A percentile compares a stretch with the other conserved stretches of the same genome.
phyloP scores from a whole-genome alignment of 1,140 invertebrate genomes.

The Tribolium castaneum region DNA sequence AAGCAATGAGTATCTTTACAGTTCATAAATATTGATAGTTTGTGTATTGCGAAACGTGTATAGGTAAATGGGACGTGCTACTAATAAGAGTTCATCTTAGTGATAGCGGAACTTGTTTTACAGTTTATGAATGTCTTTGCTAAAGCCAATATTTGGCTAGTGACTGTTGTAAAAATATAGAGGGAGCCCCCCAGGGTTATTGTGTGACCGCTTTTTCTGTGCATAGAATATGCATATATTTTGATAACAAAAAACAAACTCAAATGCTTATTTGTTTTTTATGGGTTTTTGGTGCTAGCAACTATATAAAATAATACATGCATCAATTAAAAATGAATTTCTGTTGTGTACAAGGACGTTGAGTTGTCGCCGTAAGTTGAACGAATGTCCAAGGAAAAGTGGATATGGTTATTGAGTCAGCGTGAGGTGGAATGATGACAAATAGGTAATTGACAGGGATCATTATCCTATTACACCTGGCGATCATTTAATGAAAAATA shows the following conservation, averaged over 20 bases:
- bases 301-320: slow-evolving; percentile 6
- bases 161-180: not conserved
- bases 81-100: slow-evolving; percentile 5
- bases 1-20: not conserved
- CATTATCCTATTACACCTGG: not conserved
- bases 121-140: slow-evolving; percentile 7
- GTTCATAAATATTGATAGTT: not conserved
- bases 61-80: slow-evolving; percentile 12
- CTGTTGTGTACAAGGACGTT: slow-evolving; percentile 8
- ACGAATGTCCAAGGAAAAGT: slow-evolving; percentile 8
- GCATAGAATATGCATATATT: not conserved
- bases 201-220: not conserved
- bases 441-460: slow-evolving; percentile 7
- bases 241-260: not conserved
- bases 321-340: not conserved
- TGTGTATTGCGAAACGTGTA: not conserved
- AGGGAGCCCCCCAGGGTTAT: not conserved
- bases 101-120: slow-evolving; percentile 17
- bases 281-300: not conserved
- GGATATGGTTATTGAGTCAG: slow-evolving; percentile 10
- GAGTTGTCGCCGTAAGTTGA: not conserved
- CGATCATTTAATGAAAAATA: slow-evolving; percentile 12
- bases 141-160: slow-evolving; percentile 32
- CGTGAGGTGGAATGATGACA: not conserved
- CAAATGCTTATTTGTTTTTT: not conserved